These are phyloP conservation scores for Oreocharis arfaki DNA, from an alignment of 2,113 vertebrate genomes.

Conservation along the genomic window DNA sequence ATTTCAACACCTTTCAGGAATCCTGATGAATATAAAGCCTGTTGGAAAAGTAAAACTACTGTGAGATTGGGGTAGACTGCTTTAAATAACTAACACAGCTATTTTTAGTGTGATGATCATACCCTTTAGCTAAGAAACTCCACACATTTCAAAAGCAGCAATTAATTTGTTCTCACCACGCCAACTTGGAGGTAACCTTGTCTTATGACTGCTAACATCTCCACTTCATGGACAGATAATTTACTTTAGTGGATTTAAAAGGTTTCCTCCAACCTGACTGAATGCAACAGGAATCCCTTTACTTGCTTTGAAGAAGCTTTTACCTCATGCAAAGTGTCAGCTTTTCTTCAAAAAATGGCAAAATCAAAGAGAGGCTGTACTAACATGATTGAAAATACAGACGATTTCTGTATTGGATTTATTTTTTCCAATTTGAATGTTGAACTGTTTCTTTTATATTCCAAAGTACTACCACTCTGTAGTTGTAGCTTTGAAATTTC, in stretches of 20 bases:
- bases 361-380: not conserved
- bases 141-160: not conserved
- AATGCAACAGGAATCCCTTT: not conserved
- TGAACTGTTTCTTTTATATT: not conserved
- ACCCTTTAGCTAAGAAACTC: not conserved
- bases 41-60: not conserved
- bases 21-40: not conserved
- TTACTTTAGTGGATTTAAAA: not conserved
- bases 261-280: not conserved
- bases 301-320: not conserved
- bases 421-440: not conserved
- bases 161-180: not conserved
- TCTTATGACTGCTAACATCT: not conserved
- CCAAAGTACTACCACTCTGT: not conserved
- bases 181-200: not conserved
- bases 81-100: not conserved
- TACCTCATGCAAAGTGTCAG: not conserved
- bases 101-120: not conserved
- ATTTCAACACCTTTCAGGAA: not conserved
- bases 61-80: not conserved
- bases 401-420: not conserved
- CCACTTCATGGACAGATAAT: not conserved
- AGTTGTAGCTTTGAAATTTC: not conserved
- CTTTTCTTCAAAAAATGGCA: not conserved
- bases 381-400: not conserved